These are phyloP conservation scores for Troides aeacus DNA, from an alignment of 2,888 invertebrate species.

Conservation along the genomic window DNA sequence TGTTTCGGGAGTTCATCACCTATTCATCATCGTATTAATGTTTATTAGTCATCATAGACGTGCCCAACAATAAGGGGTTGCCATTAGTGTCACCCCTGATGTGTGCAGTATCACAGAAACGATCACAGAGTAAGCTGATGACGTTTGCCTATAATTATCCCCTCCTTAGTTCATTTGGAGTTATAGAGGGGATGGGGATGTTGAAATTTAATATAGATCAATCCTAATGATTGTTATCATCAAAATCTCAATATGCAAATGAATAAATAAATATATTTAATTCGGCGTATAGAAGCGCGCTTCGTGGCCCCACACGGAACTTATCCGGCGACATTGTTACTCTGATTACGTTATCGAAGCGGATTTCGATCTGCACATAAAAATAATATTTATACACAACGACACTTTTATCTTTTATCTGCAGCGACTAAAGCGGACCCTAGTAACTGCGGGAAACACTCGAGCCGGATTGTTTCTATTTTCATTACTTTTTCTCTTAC, in stretches of 20 bases:
- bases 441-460: slow-evolving; percentile 5
- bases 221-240: background rate
- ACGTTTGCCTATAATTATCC: too few relatives aligned
- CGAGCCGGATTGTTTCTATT: slow-evolving; percentile 3
- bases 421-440: background rate
- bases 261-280: background rate
- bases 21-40: too few relatives aligned
- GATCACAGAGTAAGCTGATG: too few relatives aligned
- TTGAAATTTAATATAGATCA: background rate
- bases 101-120: too few relatives aligned
- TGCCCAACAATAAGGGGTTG: too few relatives aligned
- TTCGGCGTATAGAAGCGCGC: background rate
- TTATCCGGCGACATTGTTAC: slow-evolving; percentile 22
- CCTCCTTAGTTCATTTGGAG: too few relatives aligned
- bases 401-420: slow-evolving; percentile 18
- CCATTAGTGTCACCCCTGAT: too few relatives aligned
- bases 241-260: background rate
- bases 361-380: slow-evolving; percentile 23
- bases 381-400: slow-evolving; percentile 24
- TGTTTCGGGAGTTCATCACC: too few relatives aligned
- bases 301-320: slow-evolving; percentile 20
- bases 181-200: too few relatives aligned
- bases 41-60: too few relatives aligned
- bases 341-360: slow-evolving; percentile 28
- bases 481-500: slow-evolving; percentile 4